A percentile compares a stretch with the other conserved stretches of the same genome.
Conservation (phyloP, 2,888 invertebrate species). For the Tiphia femorata region DNA sequence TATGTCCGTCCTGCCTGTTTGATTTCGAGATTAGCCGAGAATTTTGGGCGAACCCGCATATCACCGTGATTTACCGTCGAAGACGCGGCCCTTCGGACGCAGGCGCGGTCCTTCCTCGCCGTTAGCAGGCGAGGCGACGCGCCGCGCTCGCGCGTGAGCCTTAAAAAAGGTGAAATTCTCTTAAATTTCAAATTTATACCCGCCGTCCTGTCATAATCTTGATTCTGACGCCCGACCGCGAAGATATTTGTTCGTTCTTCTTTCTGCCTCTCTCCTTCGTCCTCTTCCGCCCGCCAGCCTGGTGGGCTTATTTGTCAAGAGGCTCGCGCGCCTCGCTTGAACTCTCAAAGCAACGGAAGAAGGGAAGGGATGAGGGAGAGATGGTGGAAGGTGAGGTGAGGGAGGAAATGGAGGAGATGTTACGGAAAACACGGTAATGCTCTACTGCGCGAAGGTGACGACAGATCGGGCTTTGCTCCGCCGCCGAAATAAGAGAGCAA, state of each 20-base stretch:
- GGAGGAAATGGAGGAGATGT: constrained; percentile 3
- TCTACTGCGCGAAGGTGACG: constrained; percentile 10
- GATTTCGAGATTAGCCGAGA: constrained; percentile 68
- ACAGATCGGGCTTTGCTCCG: constrained; percentile 34
- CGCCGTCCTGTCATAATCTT: constrained; percentile 66
- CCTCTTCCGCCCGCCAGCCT: constrained; percentile 36
- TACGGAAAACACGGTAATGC: constrained; percentile 19
- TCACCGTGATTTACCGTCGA: constrained; percentile 66
- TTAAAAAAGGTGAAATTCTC: constrained; percentile 56
- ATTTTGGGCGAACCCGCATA: constrained; percentile 69
- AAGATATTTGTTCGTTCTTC: constrained; percentile 51
- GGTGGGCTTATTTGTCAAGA: constrained; percentile 66
- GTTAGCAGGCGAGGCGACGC: neutral
- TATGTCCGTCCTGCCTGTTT: constrained; percentile 64
- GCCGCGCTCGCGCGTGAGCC: neutral
- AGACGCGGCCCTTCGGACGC: constrained; percentile 45
- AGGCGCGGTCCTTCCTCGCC: constrained; percentile 37
- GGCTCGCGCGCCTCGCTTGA: constrained; percentile 30
- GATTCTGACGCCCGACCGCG: constrained; percentile 62
- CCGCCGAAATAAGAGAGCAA: constrained; percentile 14
- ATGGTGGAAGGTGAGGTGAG: constrained; percentile 1
- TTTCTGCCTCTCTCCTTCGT: constrained; percentile 8
- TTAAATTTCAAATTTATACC: constrained; percentile 69
- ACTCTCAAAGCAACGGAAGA: constrained; percentile 3
- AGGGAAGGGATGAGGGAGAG: constrained; percentile 3